Base-by-base conservation (phyloP, 2,113 vertebrate species). In the Caranx melampygus region DNA sequence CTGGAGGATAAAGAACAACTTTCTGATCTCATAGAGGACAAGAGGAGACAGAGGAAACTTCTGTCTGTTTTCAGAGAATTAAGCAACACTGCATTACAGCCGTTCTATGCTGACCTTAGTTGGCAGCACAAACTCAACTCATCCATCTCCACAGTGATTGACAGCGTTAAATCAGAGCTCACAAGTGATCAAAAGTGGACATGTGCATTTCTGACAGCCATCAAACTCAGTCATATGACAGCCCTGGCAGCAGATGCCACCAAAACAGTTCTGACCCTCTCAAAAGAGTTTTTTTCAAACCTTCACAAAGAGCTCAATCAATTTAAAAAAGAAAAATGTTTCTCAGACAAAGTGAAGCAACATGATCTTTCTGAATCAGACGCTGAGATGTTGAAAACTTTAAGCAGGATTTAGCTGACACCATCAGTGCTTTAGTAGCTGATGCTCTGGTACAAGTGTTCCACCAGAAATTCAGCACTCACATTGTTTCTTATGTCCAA, bases 381-480 rank as follows among this genome's bases (percentile, higher is more conserved):
- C 3, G 42, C 34, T 20, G 34, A 69, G 10, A 26, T 51, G 58
- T 20, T 83, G 13, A 68, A 42, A 5, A n/a, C 16, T 59, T 79
- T 33, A 83, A 74, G 21, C 49, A 78, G 44, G 70, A 83, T 0
- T 44, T 79, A 33, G 34, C 49, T 1, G 2, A 63, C 0, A 40
- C 40, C 40, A 40, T 40, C 40, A 40, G 40, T 40, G 40, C 5
- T 40, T 40, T 40, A 40, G 9, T 40, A 8, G 40, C 40, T 40
- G 40, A 40, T 40, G 40, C 40, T 40, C 2, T 40, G 40, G 40
- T 40, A 40, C 40, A 40, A 40, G 40, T 40, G 7, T 40, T 40
- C 7, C 40, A 40, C 40, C 40, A 40, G 7, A 83, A 83, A 70
- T 74, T 86, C 65, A 82, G 65, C 52, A 70, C 59, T 70, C 70